Evolutionary conservation across 2,113 vertebrate species (phyloP), one percentile per base, ranked within the genome.

Genomic region (Mastomys natalensis): DNA sequence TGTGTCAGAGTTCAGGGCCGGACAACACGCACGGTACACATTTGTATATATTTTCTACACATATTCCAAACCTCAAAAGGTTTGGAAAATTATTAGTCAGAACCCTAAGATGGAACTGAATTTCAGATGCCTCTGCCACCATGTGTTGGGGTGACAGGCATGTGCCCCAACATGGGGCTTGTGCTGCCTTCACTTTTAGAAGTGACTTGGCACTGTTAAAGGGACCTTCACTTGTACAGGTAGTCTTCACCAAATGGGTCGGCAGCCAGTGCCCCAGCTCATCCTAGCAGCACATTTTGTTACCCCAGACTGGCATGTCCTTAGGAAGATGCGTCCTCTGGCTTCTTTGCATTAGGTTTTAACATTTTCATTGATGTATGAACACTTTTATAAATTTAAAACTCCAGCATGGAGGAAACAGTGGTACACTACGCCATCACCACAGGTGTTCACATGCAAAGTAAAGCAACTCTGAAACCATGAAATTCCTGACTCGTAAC

Each of bases 261-360:
- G 99, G 99, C 99, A 99, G 98, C 98, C 98, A 99, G 98, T 98
- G 98, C 98, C 98, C 98, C 98, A 98, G 97, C 98, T 99, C 99
- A 98, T 99, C 98, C 99, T 98, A 99, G 98, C 99, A 98, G 98
- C 97, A 97, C 96, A 97, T 98, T 99, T 98, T 98, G 98, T 99
- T 99, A 98, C 99, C 99, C 99, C 99, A 99, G 99, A 99, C 98
- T 98, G 98, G 98, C 98, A 98, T 99, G 99, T 98, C 98, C 99
- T 99, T 99, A 99, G 99, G 98, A 99, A 99, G 99, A 99, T 99
- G 99, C 99, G 99, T 99, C 99, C 99, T 99, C 99, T 99, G 99
- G 98, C 99, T 99, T 98, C 99, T 99, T 99, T 99, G 98, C 98
- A 99, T 99, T 98, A 99, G 98, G 99, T 98, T 98, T 99, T 98